These are phyloP conservation scores for pig (Sus scrofa) DNA, from an alignment of 2,113 vertebrate genomes.

Conservation along the genomic window DNA sequence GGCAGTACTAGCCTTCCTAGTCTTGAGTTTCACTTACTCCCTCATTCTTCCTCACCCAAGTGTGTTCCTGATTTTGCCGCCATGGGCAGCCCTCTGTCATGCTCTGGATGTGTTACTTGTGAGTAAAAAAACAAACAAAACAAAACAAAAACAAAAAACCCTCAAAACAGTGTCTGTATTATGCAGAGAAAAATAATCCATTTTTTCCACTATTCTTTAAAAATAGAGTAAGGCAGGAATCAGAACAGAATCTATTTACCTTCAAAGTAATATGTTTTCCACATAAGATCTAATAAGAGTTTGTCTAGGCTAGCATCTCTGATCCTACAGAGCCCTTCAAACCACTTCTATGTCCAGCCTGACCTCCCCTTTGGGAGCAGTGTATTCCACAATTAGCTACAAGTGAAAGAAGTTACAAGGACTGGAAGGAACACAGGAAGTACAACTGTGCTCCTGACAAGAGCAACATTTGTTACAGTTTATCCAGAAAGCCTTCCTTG, in stretches of 20 bases:
- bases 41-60: neutral
- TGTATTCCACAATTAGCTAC: neutral
- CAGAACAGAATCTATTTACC: neutral
- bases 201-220: slow-evolving; percentile 35
- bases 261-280: neutral
- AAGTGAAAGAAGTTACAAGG: neutral
- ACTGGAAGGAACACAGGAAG: neutral
- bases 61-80: neutral
- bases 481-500: neutral
- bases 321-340: slow-evolving; percentile 59
- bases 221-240: slow-evolving; percentile 23
- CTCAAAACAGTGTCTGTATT: neutral
- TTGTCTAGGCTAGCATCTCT: slow-evolving; percentile 21
- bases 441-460: neutral
- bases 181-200: neutral
- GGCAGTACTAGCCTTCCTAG: neutral
- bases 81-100: neutral
- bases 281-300: neutral
- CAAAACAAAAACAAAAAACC: too few species aligned
- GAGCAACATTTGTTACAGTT: neutral
- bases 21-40: neutral
- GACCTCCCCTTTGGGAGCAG: neutral
- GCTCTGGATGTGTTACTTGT: neutral
- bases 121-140: too few species aligned
- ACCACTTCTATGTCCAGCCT: neutral